Percentiles rank a stretch among this genome's conserved stretches.
phyloP scores from a whole-genome alignment of 1,140 invertebrate genomes.

The Dolichoris vasculosae region DNA sequence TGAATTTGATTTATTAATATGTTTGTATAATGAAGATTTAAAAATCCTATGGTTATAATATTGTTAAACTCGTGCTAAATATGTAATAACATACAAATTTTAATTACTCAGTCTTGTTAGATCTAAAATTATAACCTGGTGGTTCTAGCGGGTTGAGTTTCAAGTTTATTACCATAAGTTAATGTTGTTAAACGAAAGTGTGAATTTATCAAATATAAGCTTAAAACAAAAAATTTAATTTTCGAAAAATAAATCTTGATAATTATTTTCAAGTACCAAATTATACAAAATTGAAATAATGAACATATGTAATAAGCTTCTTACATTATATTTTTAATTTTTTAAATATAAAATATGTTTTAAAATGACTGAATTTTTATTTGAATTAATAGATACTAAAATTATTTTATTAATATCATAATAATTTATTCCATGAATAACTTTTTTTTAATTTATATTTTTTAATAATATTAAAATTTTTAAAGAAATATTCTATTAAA shows the following conservation, averaged over 20 bases:
- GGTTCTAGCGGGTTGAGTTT: not conserved
- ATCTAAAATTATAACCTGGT: slow-evolving; percentile 4
- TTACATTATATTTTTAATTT: too few species aligned
- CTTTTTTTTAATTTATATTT: too few species aligned
- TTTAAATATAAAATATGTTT: too few species aligned
- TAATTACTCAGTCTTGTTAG: slow-evolving; percentile 12
- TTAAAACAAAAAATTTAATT: not conserved
- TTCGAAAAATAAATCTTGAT: not conserved
- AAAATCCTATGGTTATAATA: not conserved
- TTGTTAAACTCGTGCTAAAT: not conserved
- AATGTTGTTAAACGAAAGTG: slow-evolving; percentile 4
- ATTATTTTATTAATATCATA: too few species aligned
- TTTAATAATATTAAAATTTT: too few species aligned
- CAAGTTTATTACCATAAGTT: not conserved
- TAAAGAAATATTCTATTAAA: too few species aligned
- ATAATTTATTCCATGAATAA: too few species aligned
- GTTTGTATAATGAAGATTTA: not conserved
- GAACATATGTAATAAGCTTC: too few species aligned
- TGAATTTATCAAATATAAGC: not conserved
- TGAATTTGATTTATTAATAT: not conserved
- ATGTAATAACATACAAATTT: slow-evolving; percentile 9
- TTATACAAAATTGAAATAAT: not conserved
- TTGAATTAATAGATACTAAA: too few species aligned
- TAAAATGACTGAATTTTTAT: too few species aligned
- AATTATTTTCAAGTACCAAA: not conserved